Evolutionary conservation across 2,888 invertebrate genomes (phyloP).

Genomic region (Thecophora atra): DNA sequence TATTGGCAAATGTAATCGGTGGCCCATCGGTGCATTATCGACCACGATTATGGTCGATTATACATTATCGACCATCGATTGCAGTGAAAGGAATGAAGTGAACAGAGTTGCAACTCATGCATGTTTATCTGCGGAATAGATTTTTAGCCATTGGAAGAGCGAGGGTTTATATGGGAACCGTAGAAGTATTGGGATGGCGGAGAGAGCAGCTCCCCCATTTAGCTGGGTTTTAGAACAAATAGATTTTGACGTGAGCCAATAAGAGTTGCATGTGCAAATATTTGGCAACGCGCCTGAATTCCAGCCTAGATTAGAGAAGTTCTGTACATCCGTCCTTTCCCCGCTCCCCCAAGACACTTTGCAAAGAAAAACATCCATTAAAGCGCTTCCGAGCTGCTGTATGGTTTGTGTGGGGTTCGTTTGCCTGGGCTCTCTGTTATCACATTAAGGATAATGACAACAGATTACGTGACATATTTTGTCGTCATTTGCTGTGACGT

Average conservation of each 20-base stretch:
- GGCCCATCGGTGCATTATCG: no score
- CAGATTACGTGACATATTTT: conserved; percentile 44
- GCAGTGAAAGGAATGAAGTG: no score
- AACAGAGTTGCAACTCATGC: conserved; percentile 11
- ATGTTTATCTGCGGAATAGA: conserved; percentile 18
- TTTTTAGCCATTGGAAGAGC: conserved; percentile 3
- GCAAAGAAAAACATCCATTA: conserved; percentile 25
- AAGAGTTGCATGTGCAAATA: not conserved
- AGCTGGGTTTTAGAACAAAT: not conserved
- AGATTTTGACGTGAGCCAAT: conserved; percentile 6
- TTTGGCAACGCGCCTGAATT: not conserved
- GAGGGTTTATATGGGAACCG: conserved; percentile 2
- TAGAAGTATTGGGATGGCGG: not conserved
- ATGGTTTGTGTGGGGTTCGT: not conserved
- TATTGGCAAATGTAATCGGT: no score
- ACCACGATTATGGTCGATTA: no score
- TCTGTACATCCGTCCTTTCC: not conserved
- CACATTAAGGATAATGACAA: conserved; percentile 44
- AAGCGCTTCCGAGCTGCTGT: conserved; percentile 2
- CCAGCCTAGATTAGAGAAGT: not conserved
- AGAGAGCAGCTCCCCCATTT: not conserved
- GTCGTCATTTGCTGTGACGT: conserved; percentile 28
- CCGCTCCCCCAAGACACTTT: not conserved
- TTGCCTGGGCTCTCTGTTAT: conserved; percentile 36
- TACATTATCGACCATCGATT: conserved; percentile 20